Percentiles rank a stretch among this genome's conserved stretches.
phyloP scores from a whole-genome alignment of 2,113 vertebrate species.

The Phalacrocorax brasilianus region DNA sequence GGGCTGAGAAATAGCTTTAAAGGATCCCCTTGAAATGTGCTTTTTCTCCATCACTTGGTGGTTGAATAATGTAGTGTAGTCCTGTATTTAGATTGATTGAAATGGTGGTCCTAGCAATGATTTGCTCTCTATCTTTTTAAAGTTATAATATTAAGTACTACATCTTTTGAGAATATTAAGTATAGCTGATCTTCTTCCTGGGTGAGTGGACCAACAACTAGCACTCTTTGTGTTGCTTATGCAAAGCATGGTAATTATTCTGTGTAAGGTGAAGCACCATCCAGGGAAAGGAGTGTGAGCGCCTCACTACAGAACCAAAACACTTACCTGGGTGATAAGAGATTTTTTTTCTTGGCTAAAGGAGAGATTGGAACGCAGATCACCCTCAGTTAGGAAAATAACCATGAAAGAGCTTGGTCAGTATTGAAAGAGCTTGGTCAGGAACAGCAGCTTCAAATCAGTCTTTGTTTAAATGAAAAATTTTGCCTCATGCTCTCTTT shows the following conservation, averaged over 20 bases:
- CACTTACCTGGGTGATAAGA: background rate
- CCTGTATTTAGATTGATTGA: background rate
- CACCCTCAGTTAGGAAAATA: background rate
- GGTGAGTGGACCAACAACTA: background rate
- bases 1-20: background rate
- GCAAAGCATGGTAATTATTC: background rate
- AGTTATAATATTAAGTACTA: background rate
- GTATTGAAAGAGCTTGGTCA: background rate
- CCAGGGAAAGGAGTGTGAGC: background rate
- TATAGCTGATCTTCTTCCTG: background rate
- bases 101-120: background rate
- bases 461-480: background rate
- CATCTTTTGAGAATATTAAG: background rate
- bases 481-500: background rate
- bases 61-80: background rate
- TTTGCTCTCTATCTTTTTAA: background rate
- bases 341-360: background rate
- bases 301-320: background rate
- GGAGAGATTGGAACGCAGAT: background rate
- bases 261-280: background rate
- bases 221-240: background rate
- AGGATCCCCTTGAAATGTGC: background rate
- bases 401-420: background rate
- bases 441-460: background rate
- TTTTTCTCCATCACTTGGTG: background rate